phyloP scores from a whole-genome alignment of 2,888 invertebrate species.

The Oscheius sp. region DNA sequence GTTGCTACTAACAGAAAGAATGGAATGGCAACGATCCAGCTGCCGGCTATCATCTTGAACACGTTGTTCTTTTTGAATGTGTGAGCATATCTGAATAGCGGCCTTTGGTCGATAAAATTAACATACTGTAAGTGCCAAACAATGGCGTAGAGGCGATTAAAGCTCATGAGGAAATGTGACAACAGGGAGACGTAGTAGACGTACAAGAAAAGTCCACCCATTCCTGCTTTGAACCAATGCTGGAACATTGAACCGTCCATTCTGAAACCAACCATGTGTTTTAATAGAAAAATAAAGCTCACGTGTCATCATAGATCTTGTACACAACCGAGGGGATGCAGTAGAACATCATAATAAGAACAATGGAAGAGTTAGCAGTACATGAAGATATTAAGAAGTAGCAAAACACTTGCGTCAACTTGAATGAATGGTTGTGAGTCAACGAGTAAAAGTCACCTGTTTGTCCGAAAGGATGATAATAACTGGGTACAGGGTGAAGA shows the following conservation, averaged over 20 bases:
- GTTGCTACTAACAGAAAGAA: slow-evolving; percentile 1
- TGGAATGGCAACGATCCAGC: slow-evolving; percentile 8
- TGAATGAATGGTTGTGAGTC: not conserved
- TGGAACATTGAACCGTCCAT: slow-evolving; percentile 1
- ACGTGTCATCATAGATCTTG: slow-evolving; percentile 2
- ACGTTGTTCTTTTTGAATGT: slow-evolving; percentile 6
- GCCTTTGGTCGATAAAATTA: not conserved
- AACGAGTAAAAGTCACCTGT: slow-evolving; percentile 7
- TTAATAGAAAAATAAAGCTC: not conserved
- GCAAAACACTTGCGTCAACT: slow-evolving; percentile 29
- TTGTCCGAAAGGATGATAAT: slow-evolving; percentile 30
- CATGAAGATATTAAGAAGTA: slow-evolving; percentile 26
- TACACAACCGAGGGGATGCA: slow-evolving; percentile 24
- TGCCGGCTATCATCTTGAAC: slow-evolving; percentile 26
- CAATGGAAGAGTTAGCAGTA: slow-evolving; percentile 21
- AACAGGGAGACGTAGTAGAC: slow-evolving; percentile 25
- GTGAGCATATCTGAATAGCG: slow-evolving; percentile 19
- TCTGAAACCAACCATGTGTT: too few relatives aligned
- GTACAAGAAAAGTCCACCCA: slow-evolving; percentile 31
- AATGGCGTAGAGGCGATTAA: slow-evolving; percentile 30
- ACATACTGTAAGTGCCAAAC: slow-evolving; percentile 14
- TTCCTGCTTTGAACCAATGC: not conserved
- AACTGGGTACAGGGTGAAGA: slow-evolving; percentile 25
- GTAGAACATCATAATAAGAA: slow-evolving; percentile 30
- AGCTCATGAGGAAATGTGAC: slow-evolving; percentile 30